phyloP scores from a whole-genome alignment of 2,888 invertebrate genomes.

The Chalcis sispes region DNA sequence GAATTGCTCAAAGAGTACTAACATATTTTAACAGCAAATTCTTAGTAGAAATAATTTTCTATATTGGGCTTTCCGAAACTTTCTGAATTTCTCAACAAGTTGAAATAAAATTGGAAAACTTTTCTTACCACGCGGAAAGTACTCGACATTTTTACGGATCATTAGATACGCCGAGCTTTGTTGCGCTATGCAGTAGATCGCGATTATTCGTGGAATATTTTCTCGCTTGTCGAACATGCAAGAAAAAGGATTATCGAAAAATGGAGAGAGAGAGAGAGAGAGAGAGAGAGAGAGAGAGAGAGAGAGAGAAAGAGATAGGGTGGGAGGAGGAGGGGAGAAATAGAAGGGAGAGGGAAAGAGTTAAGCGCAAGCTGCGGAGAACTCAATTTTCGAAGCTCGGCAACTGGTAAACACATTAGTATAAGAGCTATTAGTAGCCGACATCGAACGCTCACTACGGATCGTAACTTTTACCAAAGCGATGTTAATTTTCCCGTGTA shows the following conservation, averaged over 20 bases:
- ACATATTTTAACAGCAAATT: slow-evolving; percentile 51
- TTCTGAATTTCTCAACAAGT: slow-evolving; percentile 55
- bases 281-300: background rate
- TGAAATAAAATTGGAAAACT: slow-evolving; percentile 56
- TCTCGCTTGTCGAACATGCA: slow-evolving; percentile 49
- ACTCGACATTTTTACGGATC: slow-evolving; percentile 56
- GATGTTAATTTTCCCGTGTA: slow-evolving; percentile 50
- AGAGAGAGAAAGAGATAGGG: background rate
- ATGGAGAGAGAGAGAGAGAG: background rate
- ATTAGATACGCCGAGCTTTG: slow-evolving; percentile 50
- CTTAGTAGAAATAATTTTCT: slow-evolving; percentile 48
- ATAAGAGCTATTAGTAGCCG: slow-evolving; percentile 64
- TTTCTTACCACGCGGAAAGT: slow-evolving; percentile 30
- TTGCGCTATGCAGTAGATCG: slow-evolving; percentile 32
- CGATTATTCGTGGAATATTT: slow-evolving; percentile 53
- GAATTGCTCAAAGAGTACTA: slow-evolving; percentile 48
- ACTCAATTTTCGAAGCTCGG: slow-evolving; percentile 52
- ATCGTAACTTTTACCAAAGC: slow-evolving; percentile 55
- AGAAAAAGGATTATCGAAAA: slow-evolving; percentile 43
- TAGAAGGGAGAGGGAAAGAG: background rate
- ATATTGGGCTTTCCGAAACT: slow-evolving; percentile 42
- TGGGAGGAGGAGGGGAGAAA: background rate
- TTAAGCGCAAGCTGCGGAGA: background rate
- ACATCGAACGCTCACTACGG: slow-evolving; percentile 50
- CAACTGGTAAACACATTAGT: slow-evolving; percentile 67